These are phyloP conservation scores for Aproaerema taeniolella DNA, from an alignment of 2,888 invertebrate genomes.

Conservation along the genomic window DNA sequence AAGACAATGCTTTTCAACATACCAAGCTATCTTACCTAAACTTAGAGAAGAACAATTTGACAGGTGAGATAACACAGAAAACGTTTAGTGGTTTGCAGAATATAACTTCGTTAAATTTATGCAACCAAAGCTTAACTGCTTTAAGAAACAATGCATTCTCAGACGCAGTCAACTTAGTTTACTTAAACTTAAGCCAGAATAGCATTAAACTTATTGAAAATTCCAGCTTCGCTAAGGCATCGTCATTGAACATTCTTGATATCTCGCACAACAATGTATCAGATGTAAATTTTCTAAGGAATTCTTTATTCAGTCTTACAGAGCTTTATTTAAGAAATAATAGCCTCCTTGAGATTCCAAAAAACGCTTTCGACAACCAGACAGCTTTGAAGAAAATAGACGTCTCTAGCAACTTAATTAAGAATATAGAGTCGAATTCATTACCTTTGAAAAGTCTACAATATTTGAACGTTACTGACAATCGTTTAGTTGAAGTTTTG, in stretches of 20 bases:
- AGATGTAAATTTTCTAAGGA: constrained; percentile 38
- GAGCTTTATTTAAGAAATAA: constrained; percentile 49
- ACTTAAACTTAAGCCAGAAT: constrained; percentile 51
- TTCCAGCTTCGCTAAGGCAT: constrained; percentile 33
- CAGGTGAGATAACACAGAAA: constrained; percentile 34
- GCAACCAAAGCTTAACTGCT: constrained; percentile 37
- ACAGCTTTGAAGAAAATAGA: constrained; percentile 40
- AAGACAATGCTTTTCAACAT: constrained; percentile 43
- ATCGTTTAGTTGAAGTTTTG: constrained; percentile 38
- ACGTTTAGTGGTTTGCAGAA: constrained; percentile 45
- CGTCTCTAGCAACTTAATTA: constrained; percentile 49
- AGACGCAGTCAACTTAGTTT: constrained; percentile 29
- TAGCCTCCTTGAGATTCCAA: constrained; percentile 31
- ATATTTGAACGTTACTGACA: constrained; percentile 43
- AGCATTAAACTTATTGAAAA: constrained; percentile 36
- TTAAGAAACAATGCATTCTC: constrained; percentile 41
- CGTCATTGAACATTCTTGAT: constrained; percentile 38
- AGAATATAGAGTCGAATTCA: constrained; percentile 37
- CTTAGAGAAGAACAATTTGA: constrained; percentile 44
- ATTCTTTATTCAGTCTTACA: constrained; percentile 35
- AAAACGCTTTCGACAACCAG: constrained; percentile 38
- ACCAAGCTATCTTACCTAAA: constrained; percentile 39
- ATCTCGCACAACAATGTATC: constrained; percentile 46
- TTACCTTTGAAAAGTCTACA: constrained; percentile 51
- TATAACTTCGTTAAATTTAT: constrained; percentile 37